These are phyloP conservation scores for Microplitis manilae DNA, from an alignment of 2,888 invertebrate species.

Conservation along the genomic window DNA sequence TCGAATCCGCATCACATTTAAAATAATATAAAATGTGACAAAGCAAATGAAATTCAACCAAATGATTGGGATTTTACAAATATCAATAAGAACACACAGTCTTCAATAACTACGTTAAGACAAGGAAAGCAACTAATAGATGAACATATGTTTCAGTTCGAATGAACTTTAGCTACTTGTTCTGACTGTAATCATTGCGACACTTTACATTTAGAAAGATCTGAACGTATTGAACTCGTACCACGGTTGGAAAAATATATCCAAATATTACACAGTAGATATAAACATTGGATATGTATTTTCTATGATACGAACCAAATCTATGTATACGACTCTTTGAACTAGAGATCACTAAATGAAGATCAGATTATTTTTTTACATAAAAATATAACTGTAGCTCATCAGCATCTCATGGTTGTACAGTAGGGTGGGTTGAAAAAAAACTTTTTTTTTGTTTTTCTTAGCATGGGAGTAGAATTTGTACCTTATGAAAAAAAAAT, in stretches of 20 bases:
- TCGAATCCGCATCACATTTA: too few species aligned
- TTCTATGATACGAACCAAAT: constrained; percentile 29
- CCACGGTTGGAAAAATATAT: constrained; percentile 20
- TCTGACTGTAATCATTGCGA: constrained; percentile 29
- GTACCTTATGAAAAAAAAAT: too few species aligned
- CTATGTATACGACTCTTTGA: constrained; percentile 38
- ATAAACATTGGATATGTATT: constrained; percentile 37
- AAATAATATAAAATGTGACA: too few species aligned
- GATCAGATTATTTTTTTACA: constrained; percentile 32
- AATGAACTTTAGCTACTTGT: constrained; percentile 1
- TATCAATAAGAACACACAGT: too few species aligned
- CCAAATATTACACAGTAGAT: constrained; percentile 37
- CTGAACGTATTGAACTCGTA: constrained; percentile 26
- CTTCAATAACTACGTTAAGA: background rate
- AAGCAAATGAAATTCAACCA: too few species aligned
- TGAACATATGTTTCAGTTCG: constrained; percentile 32
- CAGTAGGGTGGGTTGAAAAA: too few species aligned
- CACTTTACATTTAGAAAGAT: constrained; percentile 17
- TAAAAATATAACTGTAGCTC: too few species aligned
- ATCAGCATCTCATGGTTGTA: too few species aligned
- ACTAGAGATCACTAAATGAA: background rate
- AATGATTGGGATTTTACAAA: too few species aligned
- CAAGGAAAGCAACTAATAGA: constrained; percentile 26
- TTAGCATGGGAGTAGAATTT: too few species aligned
- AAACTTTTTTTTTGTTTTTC: too few species aligned